A percentile compares a stretch with the other conserved stretches of the same genome.
Evolutionary conservation across 2,113 vertebrate genomes (phyloP).

Genomic region (Notothenia coriiceps): DNA sequence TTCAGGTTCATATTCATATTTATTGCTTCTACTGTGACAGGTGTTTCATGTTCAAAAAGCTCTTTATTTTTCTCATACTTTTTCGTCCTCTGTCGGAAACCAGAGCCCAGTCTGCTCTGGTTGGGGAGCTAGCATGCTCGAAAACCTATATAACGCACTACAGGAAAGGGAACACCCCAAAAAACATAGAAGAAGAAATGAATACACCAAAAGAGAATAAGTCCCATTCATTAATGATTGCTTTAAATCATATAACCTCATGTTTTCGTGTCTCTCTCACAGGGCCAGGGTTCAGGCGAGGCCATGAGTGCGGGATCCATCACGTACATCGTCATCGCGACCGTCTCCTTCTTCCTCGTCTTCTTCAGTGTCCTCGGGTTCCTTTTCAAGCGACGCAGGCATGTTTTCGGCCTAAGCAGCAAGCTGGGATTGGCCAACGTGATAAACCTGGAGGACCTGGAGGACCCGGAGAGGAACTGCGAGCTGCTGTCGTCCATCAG

Average conservation of each 20-base stretch:
- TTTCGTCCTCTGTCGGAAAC: too few species aligned
- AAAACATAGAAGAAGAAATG: not conserved
- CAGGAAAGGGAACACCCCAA: too few species aligned
- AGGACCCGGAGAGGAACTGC: slow-evolving; percentile 75
- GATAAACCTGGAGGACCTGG: slow-evolving; percentile 84
- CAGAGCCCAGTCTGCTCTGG: too few species aligned
- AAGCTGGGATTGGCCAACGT: slow-evolving; percentile 81
- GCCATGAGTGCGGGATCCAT: slow-evolving; percentile 28
- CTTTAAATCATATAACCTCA: not conserved
- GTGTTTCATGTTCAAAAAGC: too few species aligned
- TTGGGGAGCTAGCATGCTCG: too few species aligned
- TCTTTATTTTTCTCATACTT: too few species aligned
- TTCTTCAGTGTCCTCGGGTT: slow-evolving; percentile 51
- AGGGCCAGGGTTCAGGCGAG: slow-evolving; percentile 66
- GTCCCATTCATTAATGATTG: not conserved
- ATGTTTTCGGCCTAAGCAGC: slow-evolving; percentile 62
- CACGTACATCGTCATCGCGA: slow-evolving; percentile 55
- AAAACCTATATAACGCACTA: too few species aligned
- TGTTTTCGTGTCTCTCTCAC: not conserved
- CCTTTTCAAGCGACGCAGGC: slow-evolving; percentile 59
- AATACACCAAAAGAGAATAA: not conserved
- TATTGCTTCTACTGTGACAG: too few species aligned
- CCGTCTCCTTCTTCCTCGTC: slow-evolving; percentile 68
- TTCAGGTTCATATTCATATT: too few species aligned
- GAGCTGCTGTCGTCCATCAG: slow-evolving; percentile 76